These are phyloP conservation scores for Meliscaeva auricollis DNA, from an alignment of 2,888 invertebrate genomes.

Conservation along the genomic window DNA sequence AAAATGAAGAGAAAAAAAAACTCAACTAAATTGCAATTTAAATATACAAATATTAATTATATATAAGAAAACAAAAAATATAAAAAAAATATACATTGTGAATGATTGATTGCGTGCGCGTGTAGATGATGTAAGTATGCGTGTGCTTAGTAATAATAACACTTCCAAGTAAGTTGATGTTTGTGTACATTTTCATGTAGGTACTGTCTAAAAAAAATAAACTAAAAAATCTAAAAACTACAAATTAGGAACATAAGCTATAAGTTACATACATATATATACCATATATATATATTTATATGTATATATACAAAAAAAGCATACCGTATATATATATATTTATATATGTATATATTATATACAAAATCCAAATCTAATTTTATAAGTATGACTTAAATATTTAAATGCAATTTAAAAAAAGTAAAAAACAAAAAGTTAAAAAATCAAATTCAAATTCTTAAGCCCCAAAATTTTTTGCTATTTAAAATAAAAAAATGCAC, in stretches of 20 bases:
- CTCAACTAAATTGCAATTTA: conserved; percentile 13
- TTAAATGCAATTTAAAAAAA: conserved; percentile 20
- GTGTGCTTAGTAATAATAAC: conserved; percentile 40
- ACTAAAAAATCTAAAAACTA: conserved; percentile 28
- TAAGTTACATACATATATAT: not conserved
- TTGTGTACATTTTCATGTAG: conserved; percentile 37
- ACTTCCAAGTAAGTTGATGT: conserved; percentile 19
- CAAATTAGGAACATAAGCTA: conserved; percentile 55
- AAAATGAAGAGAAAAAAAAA: conserved; percentile 22
- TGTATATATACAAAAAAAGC: too few species aligned
- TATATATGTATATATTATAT: conserved; percentile 20
- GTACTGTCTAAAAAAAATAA: conserved; percentile 4
- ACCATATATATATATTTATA: conserved; percentile 14
- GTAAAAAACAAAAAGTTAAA: not conserved
- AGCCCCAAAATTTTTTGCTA: conserved; percentile 18
- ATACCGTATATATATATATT: not conserved
- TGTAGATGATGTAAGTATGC: conserved; percentile 28
- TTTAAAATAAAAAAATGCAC: conserved; percentile 47
- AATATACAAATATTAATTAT: conserved; percentile 49
- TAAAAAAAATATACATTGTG: conserved; percentile 39
- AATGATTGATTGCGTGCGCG: conserved; percentile 25
- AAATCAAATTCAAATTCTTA: not conserved
- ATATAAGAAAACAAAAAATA: conserved; percentile 28
- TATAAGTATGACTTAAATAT: conserved; percentile 34
- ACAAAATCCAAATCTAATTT: conserved; percentile 32